phyloP scores from a whole-genome alignment of 2,113 vertebrate genomes.

The Alouatta palliata region DNA sequence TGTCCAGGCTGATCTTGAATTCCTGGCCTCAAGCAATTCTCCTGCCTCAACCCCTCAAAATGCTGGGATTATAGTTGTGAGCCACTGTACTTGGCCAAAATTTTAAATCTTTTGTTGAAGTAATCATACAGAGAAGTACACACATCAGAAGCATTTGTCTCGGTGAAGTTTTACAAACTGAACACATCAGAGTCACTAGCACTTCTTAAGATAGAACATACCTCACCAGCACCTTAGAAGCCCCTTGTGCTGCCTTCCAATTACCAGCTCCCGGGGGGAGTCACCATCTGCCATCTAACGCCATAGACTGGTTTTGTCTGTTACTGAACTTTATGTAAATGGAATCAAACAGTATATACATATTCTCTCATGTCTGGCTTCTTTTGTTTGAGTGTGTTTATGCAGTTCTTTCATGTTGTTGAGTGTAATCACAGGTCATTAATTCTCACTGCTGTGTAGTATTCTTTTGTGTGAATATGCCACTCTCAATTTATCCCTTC shows the following conservation, averaged over 20 bases:
- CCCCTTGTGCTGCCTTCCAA: neutral
- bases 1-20: neutral
- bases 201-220: neutral
- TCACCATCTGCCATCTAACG: too few species aligned
- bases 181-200: neutral
- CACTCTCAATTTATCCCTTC: neutral
- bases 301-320: neutral
- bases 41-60: neutral
- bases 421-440: neutral
- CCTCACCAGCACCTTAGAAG: neutral
- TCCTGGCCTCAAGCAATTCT: neutral
- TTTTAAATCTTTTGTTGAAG: neutral
- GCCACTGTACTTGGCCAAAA: neutral
- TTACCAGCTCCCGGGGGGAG: neutral
- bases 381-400: neutral
- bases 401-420: neutral
- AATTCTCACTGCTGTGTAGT: neutral
- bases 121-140: neutral
- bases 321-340: neutral
- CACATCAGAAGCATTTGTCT: neutral
- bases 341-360: neutral
- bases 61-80: neutral
- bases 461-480: neutral
- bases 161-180: neutral
- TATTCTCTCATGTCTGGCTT: neutral